Conservation (phyloP, 2,113 vertebrate genomes). For the Cephalopterus ornatus region DNA sequence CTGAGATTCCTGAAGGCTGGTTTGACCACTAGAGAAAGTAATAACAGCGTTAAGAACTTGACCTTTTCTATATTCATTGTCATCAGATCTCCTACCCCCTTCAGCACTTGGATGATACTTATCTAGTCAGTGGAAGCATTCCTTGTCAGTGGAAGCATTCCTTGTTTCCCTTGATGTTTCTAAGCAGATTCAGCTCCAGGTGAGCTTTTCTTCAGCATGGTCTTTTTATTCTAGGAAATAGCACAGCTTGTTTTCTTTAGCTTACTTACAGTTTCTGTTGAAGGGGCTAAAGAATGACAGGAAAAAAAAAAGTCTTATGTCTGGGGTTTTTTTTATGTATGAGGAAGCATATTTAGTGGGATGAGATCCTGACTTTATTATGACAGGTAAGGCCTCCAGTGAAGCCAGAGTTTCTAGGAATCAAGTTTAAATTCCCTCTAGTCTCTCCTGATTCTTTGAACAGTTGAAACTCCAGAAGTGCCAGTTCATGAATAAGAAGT, state of each 20-base stretch:
- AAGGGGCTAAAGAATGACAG: not conserved
- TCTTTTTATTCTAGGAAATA: not conserved
- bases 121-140: not conserved
- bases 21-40: not conserved
- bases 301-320: accelerated
- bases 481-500: not conserved
- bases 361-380: not conserved
- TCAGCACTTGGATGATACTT: not conserved
- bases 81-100: not conserved
- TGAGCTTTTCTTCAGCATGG: not conserved
- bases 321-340: not conserved
- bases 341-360: not conserved
- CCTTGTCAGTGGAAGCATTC: not conserved
- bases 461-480: not conserved
- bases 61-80: not conserved
- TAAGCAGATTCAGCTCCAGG: not conserved
- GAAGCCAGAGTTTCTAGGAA: not conserved
- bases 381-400: not conserved
- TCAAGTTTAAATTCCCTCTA: not conserved
- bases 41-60: not conserved
- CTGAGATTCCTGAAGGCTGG: not conserved
- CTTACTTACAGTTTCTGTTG: not conserved
- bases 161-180: not conserved
- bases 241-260: not conserved
- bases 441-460: not conserved